Conservation (phyloP, 2,888 invertebrate species). For the Napeogenes sylphis region DNA sequence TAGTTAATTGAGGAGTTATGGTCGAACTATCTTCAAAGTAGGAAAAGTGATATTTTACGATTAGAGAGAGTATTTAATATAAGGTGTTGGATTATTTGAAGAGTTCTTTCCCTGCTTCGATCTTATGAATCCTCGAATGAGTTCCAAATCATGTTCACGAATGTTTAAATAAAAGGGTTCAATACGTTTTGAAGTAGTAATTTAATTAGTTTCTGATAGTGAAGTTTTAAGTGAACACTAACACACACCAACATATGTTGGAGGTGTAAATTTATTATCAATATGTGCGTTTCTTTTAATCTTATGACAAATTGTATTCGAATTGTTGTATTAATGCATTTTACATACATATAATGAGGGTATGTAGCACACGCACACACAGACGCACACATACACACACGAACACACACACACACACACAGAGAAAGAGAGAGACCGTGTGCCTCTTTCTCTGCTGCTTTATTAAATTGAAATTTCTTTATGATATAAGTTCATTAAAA, state of each 20-base stretch:
- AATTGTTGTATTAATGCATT: conserved; percentile 13
- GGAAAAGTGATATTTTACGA: conserved; percentile 34
- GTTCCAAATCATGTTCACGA: too few relatives aligned
- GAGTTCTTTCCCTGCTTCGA: too few relatives aligned
- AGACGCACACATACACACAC: conserved; percentile 12
- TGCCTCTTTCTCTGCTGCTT: conserved; percentile 34
- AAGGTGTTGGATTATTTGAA: too few relatives aligned
- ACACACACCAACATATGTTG: too few relatives aligned
- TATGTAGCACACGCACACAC: too few relatives aligned
- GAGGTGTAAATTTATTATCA: too few relatives aligned
- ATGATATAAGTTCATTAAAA: conserved; percentile 6
- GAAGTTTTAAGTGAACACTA: too few relatives aligned
- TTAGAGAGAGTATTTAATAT: conserved; percentile 28
- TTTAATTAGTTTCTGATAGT: too few relatives aligned
- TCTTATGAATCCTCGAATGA: too few relatives aligned
- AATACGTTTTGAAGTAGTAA: too few relatives aligned
- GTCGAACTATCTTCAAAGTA: conserved; percentile 32
- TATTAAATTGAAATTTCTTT: conserved; percentile 21
- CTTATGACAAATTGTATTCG: conserved; percentile 23
- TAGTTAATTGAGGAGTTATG: conserved; percentile 52
- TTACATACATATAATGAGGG: too few relatives aligned
- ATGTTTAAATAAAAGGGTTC: too few relatives aligned
- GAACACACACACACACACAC: conserved; percentile 50
- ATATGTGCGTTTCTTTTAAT: not conserved
- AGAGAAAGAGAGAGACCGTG: conserved; percentile 43